Conservation (phyloP, 2,113 vertebrate genomes). For the Pipa parva region DNA sequence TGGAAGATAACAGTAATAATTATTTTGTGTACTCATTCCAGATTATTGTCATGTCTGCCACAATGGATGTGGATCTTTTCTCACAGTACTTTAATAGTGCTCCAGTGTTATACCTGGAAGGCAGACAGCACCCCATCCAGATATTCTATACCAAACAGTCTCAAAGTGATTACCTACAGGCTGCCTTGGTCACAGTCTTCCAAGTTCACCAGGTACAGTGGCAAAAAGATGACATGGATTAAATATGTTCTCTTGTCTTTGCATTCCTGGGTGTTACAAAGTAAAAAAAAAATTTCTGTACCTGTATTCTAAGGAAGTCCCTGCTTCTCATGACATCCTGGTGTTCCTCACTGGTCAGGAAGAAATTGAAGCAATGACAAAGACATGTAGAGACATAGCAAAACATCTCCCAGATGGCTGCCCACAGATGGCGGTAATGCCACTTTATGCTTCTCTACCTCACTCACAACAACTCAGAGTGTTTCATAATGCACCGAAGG, state of each 20-base stretch:
- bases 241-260: no score
- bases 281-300: constrained; percentile 25
- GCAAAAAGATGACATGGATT: no score
- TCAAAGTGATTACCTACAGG: constrained; percentile 95
- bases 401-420: constrained; percentile 84
- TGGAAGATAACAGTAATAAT: background rate
- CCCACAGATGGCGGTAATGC: constrained; percentile 74
- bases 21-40: constrained; percentile 42
- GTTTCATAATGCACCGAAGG: constrained; percentile 84
- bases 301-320: constrained; percentile 71
- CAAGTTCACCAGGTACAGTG: constrained; percentile 90
- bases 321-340: constrained; percentile 81
- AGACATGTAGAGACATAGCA: constrained; percentile 85
- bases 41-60: constrained; percentile 95
- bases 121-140: constrained; percentile 90
- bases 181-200: constrained; percentile 87
- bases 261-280: background rate
- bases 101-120: constrained; percentile 91
- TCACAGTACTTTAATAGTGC: constrained; percentile 89
- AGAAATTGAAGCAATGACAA: constrained; percentile 92
- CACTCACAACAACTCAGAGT: constrained; percentile 84
- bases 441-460: constrained; percentile 89
- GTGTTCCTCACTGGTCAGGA: constrained; percentile 97
- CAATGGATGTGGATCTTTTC: constrained; percentile 95
- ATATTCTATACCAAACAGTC: constrained; percentile 86